These are phyloP conservation scores for Zosterops borbonicus DNA, from an alignment of 2,113 vertebrate genomes.

Conservation along the genomic window DNA sequence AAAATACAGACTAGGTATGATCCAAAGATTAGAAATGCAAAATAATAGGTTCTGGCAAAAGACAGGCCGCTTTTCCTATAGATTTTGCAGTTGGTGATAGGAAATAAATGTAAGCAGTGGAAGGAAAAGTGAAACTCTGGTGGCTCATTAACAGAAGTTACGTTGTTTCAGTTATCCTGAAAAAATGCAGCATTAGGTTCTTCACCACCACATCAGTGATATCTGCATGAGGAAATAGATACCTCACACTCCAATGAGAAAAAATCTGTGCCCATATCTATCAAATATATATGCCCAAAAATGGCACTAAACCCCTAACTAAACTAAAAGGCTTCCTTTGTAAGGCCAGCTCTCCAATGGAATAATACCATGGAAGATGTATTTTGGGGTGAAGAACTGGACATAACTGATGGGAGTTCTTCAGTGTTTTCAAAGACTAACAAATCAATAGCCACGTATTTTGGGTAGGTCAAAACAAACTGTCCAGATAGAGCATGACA, in stretches of 20 bases:
- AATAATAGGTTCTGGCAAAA: background rate
- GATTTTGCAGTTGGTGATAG: background rate
- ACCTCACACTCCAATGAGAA: rapidly evolving
- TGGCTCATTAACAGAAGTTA: background rate
- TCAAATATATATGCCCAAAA: background rate
- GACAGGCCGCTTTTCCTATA: background rate
- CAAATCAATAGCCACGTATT: background rate
- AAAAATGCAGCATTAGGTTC: background rate
- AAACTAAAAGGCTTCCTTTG: background rate
- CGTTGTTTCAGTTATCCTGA: background rate
- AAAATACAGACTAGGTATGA: background rate
- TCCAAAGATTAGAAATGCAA: background rate
- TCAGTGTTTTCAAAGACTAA: background rate
- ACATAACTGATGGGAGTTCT: background rate
- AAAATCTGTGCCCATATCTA: background rate
- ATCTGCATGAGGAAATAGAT: background rate
- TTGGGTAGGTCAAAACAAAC: conserved; percentile 8
- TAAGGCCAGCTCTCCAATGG: background rate
- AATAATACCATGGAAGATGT: background rate
- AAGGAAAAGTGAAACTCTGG: background rate
- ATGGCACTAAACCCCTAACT: background rate
- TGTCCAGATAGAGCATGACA: conserved; percentile 24
- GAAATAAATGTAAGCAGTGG: background rate
- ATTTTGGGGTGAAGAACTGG: background rate
- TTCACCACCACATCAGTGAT: background rate